phyloP scores from a whole-genome alignment of 2,797 vertebrate species.

The Erethizon dorsatum region DNA sequence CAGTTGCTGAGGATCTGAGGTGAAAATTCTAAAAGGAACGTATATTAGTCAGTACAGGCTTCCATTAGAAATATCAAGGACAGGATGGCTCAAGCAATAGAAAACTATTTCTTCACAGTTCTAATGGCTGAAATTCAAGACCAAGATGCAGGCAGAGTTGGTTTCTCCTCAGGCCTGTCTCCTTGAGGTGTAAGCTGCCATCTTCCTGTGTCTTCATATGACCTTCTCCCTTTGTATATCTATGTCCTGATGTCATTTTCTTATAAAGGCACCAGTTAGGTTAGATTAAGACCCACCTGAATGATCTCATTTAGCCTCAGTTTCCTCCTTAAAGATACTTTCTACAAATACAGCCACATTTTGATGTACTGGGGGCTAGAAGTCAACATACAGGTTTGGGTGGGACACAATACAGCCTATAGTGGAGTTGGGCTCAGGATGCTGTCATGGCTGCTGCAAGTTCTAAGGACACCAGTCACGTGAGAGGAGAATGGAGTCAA shows the following conservation, averaged over 20 bases:
- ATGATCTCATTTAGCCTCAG: neutral
- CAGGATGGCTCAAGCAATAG: neutral
- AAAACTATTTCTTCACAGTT: neutral
- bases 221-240: fast-evolving
- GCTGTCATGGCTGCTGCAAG: neutral
- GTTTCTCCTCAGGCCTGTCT: neutral
- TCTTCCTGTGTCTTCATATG: neutral
- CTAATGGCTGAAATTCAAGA: neutral
- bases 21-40: neutral
- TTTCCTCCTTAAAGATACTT: neutral
- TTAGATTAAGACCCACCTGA: neutral
- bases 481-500: neutral
- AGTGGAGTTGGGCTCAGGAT: neutral
- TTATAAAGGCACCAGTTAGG: fast-evolving
- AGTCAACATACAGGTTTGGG: neutral
- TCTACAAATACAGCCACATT: neutral
- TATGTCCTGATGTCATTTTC: neutral
- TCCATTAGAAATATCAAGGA: neutral
- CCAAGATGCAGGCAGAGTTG: too few relatives aligned
- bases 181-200: fast-evolving
- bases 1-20: neutral
- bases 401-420: too few relatives aligned
- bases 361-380: neutral
- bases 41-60: fast-evolving
- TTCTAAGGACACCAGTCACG: neutral